Base-by-base conservation (phyloP, 2,113 vertebrate species). In the Cygnus atratus region DNA sequence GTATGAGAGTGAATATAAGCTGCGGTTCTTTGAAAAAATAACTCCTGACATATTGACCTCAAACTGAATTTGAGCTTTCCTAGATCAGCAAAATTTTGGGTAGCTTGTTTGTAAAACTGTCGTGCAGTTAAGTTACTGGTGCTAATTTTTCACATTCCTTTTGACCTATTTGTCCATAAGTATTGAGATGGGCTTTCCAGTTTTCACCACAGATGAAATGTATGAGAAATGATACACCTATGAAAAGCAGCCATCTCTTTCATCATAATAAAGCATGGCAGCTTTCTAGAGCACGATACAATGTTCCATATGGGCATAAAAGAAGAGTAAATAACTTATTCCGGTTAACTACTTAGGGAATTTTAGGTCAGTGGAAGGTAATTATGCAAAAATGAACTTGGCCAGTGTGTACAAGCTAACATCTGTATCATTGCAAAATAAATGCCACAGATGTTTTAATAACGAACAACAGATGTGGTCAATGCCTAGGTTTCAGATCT, bases 361-460 rank as follows among this genome's bases (percentile, higher is more conserved):
- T 96, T 94, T 89, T 92, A 82, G 63, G 84, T 85, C 93, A 89
- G 58, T 85, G 63, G 50, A 95, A 96, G 91, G 71, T 89, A 93
- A 92, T 91, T 92, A 91, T 63, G 66, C 84, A 19, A 95, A 95
- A 91, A 62, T 1, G 15, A 94, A 92, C 58, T 97, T 97, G 93
- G 93, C 92, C 62, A 0, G 1, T 26, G n/a, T 62, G 29, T 70
- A 37, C 88, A 55, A 57, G 41, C 86, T 93, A 82, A 93, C 88
- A 94, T 96, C 87, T 92, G 92, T 92, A 94, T 73, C 11, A 1
- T 76, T 94, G 91, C 84, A 94, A 94, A 95, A 91, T 87, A 94
- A 95, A 92, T 83, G 88, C 54, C 67, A 85, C 81, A 93, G 92
- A 96, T 92, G 91, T 91, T 95, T 93, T 66, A 70, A 80, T 79